Conservation (phyloP, 2,888 invertebrate species). For the Rhimphoctona megacephalus region DNA sequence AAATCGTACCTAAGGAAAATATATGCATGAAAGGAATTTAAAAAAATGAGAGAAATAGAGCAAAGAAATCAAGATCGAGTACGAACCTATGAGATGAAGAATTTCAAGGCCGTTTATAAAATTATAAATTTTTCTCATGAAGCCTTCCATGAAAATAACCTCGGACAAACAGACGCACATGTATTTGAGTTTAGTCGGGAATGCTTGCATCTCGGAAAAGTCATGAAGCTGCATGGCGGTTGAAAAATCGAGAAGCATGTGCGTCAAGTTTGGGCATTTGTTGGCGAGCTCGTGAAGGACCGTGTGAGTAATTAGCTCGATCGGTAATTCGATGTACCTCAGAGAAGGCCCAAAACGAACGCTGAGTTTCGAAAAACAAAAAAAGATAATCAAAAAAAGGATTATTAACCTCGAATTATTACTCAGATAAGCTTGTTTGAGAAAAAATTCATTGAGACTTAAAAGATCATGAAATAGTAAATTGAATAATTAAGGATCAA, state of each 20-base stretch:
- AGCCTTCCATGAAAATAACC: conserved; percentile 99
- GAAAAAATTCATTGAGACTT: background rate
- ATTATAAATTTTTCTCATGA: conserved; percentile 99
- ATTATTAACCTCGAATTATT: background rate
- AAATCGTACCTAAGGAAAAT: too few species aligned
- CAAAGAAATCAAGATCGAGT: conserved; percentile 9
- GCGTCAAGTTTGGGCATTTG: conserved; percentile 97
- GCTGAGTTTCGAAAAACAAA: conserved; percentile 81
- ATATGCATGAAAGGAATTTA: too few species aligned
- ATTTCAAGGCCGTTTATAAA: conserved; percentile 99
- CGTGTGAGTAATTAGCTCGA: conserved; percentile 98
- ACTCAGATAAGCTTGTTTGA: background rate
- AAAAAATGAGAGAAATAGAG: background rate
- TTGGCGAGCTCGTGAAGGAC: conserved; percentile 98
- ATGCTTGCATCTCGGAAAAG: conserved; percentile 99
- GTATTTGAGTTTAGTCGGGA: conserved; percentile 98
- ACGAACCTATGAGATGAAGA: conserved; percentile 95
- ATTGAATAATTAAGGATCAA: background rate
- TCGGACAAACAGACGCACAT: conserved; percentile 99
- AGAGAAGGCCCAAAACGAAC: conserved; percentile 95
- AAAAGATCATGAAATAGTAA: background rate
- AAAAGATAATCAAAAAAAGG: background rate
- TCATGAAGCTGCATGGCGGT: conserved; percentile 99
- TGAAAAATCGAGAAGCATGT: conserved; percentile 98
- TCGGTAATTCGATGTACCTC: conserved; percentile 96